Percentiles rank a stretch among this genome's conserved stretches.
Conservation (phyloP, 2,113 vertebrate genomes). For the Bagarius yarrelli region DNA sequence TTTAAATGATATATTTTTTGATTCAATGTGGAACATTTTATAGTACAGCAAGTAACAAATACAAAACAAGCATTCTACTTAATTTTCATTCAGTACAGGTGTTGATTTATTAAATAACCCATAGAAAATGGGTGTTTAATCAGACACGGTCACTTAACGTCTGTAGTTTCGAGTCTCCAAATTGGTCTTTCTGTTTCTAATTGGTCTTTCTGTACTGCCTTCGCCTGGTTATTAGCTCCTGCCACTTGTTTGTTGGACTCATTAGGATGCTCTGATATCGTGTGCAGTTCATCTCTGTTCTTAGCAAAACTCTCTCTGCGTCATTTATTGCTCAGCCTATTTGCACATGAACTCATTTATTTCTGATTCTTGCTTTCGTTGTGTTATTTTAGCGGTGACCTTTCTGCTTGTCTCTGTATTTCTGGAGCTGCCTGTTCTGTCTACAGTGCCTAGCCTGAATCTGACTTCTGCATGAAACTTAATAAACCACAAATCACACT, state of each 20-base stretch:
- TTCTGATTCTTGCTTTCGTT: neutral
- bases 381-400: neutral
- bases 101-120: conserved; percentile 28
- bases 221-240: neutral
- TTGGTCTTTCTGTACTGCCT: neutral
- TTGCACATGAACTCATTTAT: neutral
- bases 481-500: neutral
- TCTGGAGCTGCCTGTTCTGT: neutral
- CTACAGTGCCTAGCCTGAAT: neutral
- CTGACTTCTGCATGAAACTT: neutral
- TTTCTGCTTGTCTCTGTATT: neutral
- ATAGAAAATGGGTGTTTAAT: neutral
- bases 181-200: conserved; percentile 5
- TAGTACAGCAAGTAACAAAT: neutral
- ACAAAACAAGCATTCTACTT: too few species aligned
- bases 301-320: neutral
- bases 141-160: neutral
- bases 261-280: conserved; percentile 9
- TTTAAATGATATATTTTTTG: neutral
- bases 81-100: neutral
- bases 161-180: neutral
- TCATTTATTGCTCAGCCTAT: neutral
- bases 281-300: neutral
- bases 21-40: neutral
- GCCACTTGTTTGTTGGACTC: conserved; percentile 7